Evolutionary conservation across 2,113 vertebrate species (phyloP), one percentile per base, ranked within the genome.

Genomic region (Scomber japonicus): DNA sequence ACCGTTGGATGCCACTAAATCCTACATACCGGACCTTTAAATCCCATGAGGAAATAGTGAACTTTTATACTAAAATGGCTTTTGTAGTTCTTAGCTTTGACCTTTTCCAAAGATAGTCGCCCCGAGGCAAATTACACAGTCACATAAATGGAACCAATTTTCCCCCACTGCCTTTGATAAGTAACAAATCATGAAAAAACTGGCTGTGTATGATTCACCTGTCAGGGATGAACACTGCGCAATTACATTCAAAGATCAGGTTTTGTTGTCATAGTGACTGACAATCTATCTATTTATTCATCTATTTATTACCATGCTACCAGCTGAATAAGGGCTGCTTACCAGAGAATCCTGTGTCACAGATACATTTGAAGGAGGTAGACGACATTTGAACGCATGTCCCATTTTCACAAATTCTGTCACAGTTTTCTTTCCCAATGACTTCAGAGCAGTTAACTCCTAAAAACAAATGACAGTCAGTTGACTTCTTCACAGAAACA

Each of bases 361-460:
- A 96, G 71, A 94, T 75, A 91, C 95, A 97, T 82, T 76, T 78
- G 82, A 95, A 96, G 82, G 92, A 94, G 21, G 85, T 86, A 55
- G 93, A 76, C 17, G 88, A 94, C 73, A 91, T 61, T 59, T 90
- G 92, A 62, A 75, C 86, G 62, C 93, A 96, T 15, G 89, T 93
- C 17, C 96, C 95, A 70, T 94, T 87, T 84, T 91, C 76, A 92
- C 94, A 97, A 0, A 81, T 55, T 81, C 88, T 84, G 16, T 93
- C 89, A 86, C 94, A 96, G 27, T 96, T 95, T 71, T 75, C 83
- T 31, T 87, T 88, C 17, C 94, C 94, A 73, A 93, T 77, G 45
- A 96, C 82, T 93, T 97, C 94, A 51, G 95, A 95, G 89, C 94
- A 97, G 87, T 96, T 96, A 73, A 92, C 89, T 19, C 95, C 96